Conservation (phyloP, 2,888 invertebrate genomes). For the Drosophila anomelani region DNA sequence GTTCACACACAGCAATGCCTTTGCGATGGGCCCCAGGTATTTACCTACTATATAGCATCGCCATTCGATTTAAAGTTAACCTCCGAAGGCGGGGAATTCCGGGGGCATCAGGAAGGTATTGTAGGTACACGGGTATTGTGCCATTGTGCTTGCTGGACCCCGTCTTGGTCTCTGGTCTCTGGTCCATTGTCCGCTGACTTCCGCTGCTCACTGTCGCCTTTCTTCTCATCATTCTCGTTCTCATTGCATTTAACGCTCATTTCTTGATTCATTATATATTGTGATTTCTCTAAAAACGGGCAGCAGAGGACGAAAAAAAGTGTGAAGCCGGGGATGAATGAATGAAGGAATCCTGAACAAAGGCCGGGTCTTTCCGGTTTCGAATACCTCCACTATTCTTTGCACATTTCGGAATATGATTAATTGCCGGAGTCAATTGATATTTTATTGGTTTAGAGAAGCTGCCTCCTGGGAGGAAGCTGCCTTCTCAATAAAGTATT, state of each 20-base stretch:
- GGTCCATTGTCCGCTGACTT: slow-evolving; percentile 70
- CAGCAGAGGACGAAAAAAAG: slow-evolving; percentile 62
- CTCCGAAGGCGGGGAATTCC: slow-evolving; percentile 43
- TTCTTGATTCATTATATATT: slow-evolving; percentile 82
- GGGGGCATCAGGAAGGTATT: slow-evolving; percentile 22
- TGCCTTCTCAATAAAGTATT: slow-evolving; percentile 1
- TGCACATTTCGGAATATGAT: slow-evolving; percentile 79
- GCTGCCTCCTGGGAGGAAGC: slow-evolving; percentile 15
- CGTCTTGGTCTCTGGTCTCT: slow-evolving; percentile 40
- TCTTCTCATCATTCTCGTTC: slow-evolving; percentile 53
- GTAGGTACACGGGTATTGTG: slow-evolving; percentile 19
- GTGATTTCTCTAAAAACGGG: slow-evolving; percentile 75
- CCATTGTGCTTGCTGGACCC: slow-evolving; percentile 44
- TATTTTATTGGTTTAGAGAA: slow-evolving; percentile 79
- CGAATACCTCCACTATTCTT: slow-evolving; percentile 47
- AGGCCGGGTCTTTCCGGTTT: slow-evolving; percentile 68
- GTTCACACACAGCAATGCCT: slow-evolving; percentile 43
- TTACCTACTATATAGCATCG: slow-evolving; percentile 57
- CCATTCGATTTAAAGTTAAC: slow-evolving; percentile 76
- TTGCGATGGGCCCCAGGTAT: slow-evolving; percentile 47
- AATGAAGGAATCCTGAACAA: slow-evolving; percentile 61
- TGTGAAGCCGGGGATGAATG: slow-evolving; percentile 64
- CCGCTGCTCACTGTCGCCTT: slow-evolving; percentile 73
- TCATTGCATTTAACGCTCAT: slow-evolving; percentile 81
- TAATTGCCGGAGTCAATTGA: slow-evolving; percentile 83